Conservation (phyloP, 2,888 invertebrate species). For the Strigamia crassipes region DNA sequence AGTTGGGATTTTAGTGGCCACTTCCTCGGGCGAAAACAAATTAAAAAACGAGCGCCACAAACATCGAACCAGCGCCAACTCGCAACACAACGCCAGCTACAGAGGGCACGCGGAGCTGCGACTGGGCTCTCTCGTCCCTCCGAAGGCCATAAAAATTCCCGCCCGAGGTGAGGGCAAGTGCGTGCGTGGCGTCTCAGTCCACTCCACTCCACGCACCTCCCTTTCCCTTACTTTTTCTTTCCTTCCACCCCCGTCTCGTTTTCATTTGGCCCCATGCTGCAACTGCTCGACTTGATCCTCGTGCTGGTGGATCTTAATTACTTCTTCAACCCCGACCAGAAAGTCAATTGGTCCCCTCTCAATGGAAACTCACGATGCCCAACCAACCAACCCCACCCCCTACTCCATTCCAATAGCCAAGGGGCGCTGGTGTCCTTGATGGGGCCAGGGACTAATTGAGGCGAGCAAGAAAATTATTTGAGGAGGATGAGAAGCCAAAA, state of each 20-base stretch:
- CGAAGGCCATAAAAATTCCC: conserved; percentile 42
- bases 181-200: conserved; percentile 39
- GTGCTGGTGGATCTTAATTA: conserved; percentile 39
- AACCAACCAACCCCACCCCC: conserved; percentile 32
- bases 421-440: conserved; percentile 40
- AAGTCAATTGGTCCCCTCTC: conserved; percentile 42
- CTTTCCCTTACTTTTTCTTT: conserved; percentile 33
- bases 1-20: conserved; percentile 36
- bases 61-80: conserved; percentile 1
- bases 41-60: conserved; percentile 35
- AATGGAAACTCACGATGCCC: conserved; percentile 31
- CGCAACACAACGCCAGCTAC: not conserved
- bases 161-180: conserved; percentile 40
- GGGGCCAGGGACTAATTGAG: conserved; percentile 42
- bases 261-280: conserved; percentile 38
- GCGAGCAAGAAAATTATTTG: conserved; percentile 42
- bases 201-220: conserved; percentile 27
- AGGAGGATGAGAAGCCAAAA: conserved; percentile 42
- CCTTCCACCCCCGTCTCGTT: conserved; percentile 38
- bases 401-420: conserved; percentile 15
- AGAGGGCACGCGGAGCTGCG: conserved; percentile 26
- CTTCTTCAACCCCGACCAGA: conserved; percentile 40
- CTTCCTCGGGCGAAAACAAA: conserved; percentile 42
- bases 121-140: conserved; percentile 42
- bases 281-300: conserved; percentile 16